Evolutionary conservation across 2,797 vertebrate species (phyloP).

Genomic region (Aphelocoma californica): DNA sequence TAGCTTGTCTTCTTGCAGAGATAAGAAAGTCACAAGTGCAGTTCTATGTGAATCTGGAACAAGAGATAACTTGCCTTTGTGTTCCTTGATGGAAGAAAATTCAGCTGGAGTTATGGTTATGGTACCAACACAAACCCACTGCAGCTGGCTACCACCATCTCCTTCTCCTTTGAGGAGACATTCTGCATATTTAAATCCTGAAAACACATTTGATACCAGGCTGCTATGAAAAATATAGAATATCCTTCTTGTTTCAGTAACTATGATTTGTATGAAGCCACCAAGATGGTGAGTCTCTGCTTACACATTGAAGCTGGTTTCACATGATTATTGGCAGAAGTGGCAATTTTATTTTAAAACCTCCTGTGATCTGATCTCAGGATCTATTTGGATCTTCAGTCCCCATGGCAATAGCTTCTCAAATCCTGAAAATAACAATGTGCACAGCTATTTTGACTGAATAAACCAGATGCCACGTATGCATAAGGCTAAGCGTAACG

Average conservation of each 20-base stretch:
- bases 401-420: conserved; percentile 61
- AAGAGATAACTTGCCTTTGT: not conserved
- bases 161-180: not conserved
- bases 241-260: not conserved
- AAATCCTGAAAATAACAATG: conserved; percentile 52
- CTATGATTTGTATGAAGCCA: not conserved
- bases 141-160: not conserved
- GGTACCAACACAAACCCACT: not conserved
- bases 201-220: not conserved
- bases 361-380: conserved; percentile 44
- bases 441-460: conserved; percentile 46
- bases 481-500: not conserved
- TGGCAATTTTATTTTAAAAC: conserved; percentile 41
- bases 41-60: not conserved
- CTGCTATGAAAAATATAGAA: not conserved
- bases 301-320: not conserved
- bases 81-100: not conserved
- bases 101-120: not conserved
- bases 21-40: not conserved
- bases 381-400: conserved; percentile 61
- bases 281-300: not conserved
- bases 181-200: not conserved
- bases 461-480: conserved; percentile 3
- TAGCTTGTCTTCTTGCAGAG: not conserved
- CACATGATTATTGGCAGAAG: conserved; percentile 41